Percentiles rank a stretch among this genome's conserved stretches.
Evolutionary conservation across 1,140 invertebrate genomes (phyloP).

Genomic region (Chymomyza costata): DNA sequence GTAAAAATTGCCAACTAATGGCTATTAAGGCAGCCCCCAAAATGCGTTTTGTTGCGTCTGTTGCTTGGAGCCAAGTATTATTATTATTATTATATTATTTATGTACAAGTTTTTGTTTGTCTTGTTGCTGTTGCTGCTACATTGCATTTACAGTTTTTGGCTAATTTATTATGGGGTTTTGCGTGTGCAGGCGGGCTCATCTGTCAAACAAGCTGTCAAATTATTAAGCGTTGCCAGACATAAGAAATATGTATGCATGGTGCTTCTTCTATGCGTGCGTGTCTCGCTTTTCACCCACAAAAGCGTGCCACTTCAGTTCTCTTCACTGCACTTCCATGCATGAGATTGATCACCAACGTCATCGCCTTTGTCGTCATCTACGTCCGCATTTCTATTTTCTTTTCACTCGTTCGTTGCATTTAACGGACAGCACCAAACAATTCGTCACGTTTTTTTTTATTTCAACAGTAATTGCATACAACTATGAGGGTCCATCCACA

Average conservation of each 20-base stretch:
- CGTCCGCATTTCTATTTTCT: too few relatives aligned
- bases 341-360: slow-evolving; percentile 62
- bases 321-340: too few relatives aligned
- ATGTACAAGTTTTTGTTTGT: slow-evolving; percentile 41
- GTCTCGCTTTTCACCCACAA: background rate
- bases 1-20: slow-evolving; percentile 61
- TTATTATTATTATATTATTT: slow-evolving; percentile 24
- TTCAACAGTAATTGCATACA: too few relatives aligned
- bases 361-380: too few relatives aligned
- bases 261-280: slow-evolving; percentile 11
- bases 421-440: too few relatives aligned
- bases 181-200: slow-evolving; percentile 37
- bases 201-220: slow-evolving; percentile 63
- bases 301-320: slow-evolving; percentile 32
- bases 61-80: too few relatives aligned
- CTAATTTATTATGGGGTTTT: slow-evolving; percentile 57
- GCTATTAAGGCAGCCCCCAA: slow-evolving; percentile 52
- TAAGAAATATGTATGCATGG: slow-evolving; percentile 41
- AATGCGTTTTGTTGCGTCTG: slow-evolving; percentile 35
- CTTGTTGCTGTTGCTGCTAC: slow-evolving; percentile 1
- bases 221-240: slow-evolving; percentile 64
- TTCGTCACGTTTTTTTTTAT: too few relatives aligned
- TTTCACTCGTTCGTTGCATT: too few relatives aligned
- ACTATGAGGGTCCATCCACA: too few relatives aligned
- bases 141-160: slow-evolving; percentile 57